phyloP scores from a whole-genome alignment of 2,797 vertebrate genomes.

The Pipistrellus nathusii region DNA sequence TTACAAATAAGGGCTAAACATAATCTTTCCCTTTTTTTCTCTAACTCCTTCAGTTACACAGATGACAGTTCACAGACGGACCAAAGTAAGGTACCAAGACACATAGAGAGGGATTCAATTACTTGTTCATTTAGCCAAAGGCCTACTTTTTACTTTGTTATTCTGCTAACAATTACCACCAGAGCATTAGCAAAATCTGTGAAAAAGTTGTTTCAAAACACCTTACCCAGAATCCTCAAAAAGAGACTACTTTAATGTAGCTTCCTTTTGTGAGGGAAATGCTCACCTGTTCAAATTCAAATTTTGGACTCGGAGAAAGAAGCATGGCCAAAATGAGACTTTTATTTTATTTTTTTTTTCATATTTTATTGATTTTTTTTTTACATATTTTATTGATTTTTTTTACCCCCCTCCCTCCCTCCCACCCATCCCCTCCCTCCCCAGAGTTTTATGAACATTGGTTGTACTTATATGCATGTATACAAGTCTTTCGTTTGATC shows the following conservation, averaged over 20 bases:
- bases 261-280: background rate
- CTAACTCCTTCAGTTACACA: background rate
- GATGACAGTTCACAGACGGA: background rate
- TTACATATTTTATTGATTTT: too few relatives aligned
- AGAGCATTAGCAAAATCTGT: background rate
- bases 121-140: background rate
- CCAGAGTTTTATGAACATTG: too few relatives aligned
- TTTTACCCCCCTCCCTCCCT: too few relatives aligned
- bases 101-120: background rate
- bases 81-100: background rate
- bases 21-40: background rate
- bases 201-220: background rate
- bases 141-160: background rate
- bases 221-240: background rate
- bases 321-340: too few relatives aligned
- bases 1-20: background rate
- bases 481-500: too few relatives aligned
- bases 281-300: too few relatives aligned
- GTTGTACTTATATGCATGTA: too few relatives aligned
- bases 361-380: too few relatives aligned
- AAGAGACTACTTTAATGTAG: background rate
- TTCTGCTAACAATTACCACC: background rate
- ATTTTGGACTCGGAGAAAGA: too few relatives aligned
- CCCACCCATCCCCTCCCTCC: too few relatives aligned
- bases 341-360: too few relatives aligned